Conservation (phyloP, 2,888 invertebrate species). For the Xylota sylvarum region DNA sequence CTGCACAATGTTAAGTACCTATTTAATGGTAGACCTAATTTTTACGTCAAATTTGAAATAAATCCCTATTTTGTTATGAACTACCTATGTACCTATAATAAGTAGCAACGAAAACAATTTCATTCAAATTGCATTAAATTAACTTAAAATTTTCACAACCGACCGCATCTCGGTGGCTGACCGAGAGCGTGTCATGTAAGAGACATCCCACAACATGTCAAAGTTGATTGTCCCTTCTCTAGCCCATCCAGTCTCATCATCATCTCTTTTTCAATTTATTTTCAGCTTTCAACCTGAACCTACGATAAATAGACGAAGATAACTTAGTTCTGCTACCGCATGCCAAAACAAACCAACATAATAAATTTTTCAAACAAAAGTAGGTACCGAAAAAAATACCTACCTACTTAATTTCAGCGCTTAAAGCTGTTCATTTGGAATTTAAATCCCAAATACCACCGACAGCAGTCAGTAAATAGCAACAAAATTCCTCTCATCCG, state of each 20-base stretch:
- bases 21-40: too few relatives aligned
- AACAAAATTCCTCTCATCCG: conserved; percentile 37
- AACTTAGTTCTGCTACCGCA: conserved; percentile 14
- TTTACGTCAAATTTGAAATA: not conserved
- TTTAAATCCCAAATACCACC: conserved; percentile 57
- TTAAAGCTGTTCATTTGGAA: conserved; percentile 61
- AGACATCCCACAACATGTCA: conserved; percentile 15
- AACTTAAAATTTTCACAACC: not conserved
- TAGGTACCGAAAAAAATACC: conserved; percentile 6
- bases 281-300: conserved; percentile 30
- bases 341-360: conserved; percentile 48
- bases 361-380: conserved; percentile 46
- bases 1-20: too few relatives aligned
- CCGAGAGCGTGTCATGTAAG: not conserved
- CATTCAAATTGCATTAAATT: not conserved
- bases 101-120: too few relatives aligned
- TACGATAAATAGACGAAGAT: conserved; percentile 32
- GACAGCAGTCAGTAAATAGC: conserved; percentile 48
- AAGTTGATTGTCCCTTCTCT: conserved; percentile 5
- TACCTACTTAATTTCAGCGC: conserved; percentile 44
- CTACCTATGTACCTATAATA: too few relatives aligned
- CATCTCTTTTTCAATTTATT: conserved; percentile 16
- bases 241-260: conserved; percentile 10
- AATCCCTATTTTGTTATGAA: too few relatives aligned
- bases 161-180: not conserved